These are phyloP conservation scores for Monopterus albus DNA, from an alignment of 2,113 vertebrate genomes.

Conservation along the genomic window DNA sequence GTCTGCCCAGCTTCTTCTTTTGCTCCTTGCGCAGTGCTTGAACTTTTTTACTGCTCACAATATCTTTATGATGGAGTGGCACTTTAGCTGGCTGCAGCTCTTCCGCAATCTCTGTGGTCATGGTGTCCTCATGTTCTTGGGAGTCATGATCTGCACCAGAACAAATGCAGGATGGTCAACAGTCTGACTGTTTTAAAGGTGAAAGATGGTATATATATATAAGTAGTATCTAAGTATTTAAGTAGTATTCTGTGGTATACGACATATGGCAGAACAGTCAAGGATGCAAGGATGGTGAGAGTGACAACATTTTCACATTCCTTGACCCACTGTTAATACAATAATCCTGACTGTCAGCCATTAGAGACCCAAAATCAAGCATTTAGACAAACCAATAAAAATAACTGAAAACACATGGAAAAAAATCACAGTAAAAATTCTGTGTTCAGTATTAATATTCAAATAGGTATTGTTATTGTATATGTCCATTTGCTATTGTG, in stretches of 20 bases:
- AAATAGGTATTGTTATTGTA: not conserved
- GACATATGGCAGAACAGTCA: too few species aligned
- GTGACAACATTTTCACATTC: not conserved
- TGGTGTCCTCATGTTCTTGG: conserved; percentile 88
- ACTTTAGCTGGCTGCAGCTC: conserved; percentile 88
- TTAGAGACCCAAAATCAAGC: not conserved
- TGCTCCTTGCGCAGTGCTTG: conserved; percentile 91
- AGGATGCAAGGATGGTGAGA: too few species aligned
- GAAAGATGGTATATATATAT: too few species aligned
- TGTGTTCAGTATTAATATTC: not conserved
- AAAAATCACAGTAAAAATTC: not conserved
- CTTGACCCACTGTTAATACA: not conserved
- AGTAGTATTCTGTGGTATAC: too few species aligned
- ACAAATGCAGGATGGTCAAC: conserved; percentile 2
- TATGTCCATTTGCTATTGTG: not conserved
- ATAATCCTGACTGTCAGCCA: too few species aligned
- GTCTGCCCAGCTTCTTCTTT: conserved; percentile 88
- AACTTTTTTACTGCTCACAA: conserved; percentile 88
- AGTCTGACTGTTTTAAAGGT: too few species aligned
- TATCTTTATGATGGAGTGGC: conserved; percentile 81
- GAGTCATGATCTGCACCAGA: conserved; percentile 88
- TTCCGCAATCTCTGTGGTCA: conserved; percentile 88
- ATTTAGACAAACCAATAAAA: not conserved
- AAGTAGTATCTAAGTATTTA: too few species aligned
- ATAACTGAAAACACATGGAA: not conserved